A percentile compares a stretch with the other conserved stretches of the same genome.
These are phyloP conservation scores for Hirundichthys speculiger DNA, from an alignment of 2,113 vertebrate genomes.

Conservation along the genomic window DNA sequence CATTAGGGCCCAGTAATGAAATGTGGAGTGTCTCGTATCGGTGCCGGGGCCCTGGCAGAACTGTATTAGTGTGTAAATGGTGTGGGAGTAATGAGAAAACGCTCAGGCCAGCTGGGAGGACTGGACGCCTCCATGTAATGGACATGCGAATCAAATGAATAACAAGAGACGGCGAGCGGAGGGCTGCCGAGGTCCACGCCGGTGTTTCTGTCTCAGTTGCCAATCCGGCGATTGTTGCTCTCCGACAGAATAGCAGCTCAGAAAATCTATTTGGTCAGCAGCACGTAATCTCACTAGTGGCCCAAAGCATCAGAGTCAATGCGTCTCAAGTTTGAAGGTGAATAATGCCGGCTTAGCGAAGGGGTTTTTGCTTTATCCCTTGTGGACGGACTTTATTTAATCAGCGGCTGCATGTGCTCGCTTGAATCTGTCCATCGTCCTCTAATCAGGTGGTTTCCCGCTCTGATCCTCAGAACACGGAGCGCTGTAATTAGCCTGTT, in stretches of 20 bases:
- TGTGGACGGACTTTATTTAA: constrained; percentile 36
- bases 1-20: constrained; percentile 81
- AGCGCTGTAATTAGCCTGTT: constrained; percentile 53
- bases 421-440: constrained; percentile 19
- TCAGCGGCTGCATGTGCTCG: constrained; percentile 18
- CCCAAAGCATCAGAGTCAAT: constrained; percentile 30
- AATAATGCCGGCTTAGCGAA: constrained; percentile 50
- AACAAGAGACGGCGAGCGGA: constrained; percentile 41
- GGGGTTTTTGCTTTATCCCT: constrained; percentile 37
- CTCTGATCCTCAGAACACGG: constrained; percentile 9
- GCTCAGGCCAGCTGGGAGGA: constrained; percentile 62
- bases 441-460: constrained; percentile 1
- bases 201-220: constrained; percentile 30
- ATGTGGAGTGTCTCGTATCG: constrained; percentile 80
- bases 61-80: constrained; percentile 84
- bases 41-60: constrained; percentile 72
- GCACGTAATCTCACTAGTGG: constrained; percentile 23
- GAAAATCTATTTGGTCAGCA: constrained; percentile 43
- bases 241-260: constrained; percentile 25
- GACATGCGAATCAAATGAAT: constrained; percentile 52
- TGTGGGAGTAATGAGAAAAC: constrained; percentile 78
- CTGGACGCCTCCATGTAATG: constrained; percentile 47
- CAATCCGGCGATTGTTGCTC: constrained; percentile 53
- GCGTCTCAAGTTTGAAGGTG: constrained; percentile 44
- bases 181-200: constrained; percentile 4